phyloP scores from a whole-genome alignment of 2,888 invertebrate genomes.

The Drosophila sordidapex region DNA sequence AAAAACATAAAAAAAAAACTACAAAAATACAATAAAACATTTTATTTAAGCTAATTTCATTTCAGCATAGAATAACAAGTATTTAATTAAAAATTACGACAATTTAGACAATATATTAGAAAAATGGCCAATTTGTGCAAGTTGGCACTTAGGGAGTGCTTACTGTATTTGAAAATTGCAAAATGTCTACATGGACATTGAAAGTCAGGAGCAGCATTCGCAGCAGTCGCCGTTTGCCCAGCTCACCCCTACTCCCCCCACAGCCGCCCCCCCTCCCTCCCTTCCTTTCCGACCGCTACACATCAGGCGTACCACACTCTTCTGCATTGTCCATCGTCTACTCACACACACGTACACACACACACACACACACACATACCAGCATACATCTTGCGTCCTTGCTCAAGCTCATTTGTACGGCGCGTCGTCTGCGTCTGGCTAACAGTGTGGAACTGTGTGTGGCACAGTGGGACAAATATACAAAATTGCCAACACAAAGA shows the following conservation, averaged over 20 bases:
- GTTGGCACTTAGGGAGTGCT: not conserved
- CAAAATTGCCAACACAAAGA: not conserved
- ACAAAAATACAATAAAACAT: not conserved
- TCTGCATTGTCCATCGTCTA: slow-evolving; percentile 45
- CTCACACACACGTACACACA: slow-evolving; percentile 27
- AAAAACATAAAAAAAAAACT: not conserved
- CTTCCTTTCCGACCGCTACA: not conserved
- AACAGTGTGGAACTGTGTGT: slow-evolving; percentile 1
- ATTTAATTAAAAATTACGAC: not conserved
- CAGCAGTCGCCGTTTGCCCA: slow-evolving; percentile 23
- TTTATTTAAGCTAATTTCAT: not conserved
- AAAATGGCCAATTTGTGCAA: not conserved
- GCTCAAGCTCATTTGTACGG: slow-evolving; percentile 81
- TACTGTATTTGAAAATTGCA: slow-evolving; percentile 78
- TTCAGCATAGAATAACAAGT: not conserved
- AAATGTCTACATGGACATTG: slow-evolving; percentile 80
- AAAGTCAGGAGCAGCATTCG: slow-evolving; percentile 56
- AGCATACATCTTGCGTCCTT: slow-evolving; percentile 79
- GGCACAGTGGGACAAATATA: not conserved
- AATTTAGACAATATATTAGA: no score
- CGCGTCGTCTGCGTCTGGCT: slow-evolving; percentile 35
- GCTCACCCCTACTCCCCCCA: not conserved
- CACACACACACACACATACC: slow-evolving; percentile 14
- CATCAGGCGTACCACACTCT: not conserved
- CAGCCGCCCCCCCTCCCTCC: no score